A percentile compares a stretch with the other conserved stretches of the same genome.
These are phyloP conservation scores for Scaptomyza caliginosa DNA, from an alignment of 2,888 invertebrate species.

Conservation along the genomic window DNA sequence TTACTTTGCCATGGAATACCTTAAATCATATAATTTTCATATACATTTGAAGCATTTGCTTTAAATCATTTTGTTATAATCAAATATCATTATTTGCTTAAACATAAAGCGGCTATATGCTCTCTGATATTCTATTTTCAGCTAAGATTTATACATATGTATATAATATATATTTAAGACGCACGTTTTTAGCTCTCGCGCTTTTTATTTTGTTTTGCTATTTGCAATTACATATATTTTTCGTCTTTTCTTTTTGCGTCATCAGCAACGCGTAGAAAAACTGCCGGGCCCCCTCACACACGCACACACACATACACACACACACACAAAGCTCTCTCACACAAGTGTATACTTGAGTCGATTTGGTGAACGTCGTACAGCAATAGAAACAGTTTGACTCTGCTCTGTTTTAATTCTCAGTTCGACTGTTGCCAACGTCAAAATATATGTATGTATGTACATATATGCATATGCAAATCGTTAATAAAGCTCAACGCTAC, in stretches of 20 bases:
- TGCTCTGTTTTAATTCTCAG: constrained; percentile 4
- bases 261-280: constrained; percentile 30
- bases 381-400: constrained; percentile 29
- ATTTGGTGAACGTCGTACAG: constrained; percentile 19
- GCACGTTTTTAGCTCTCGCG: constrained; percentile 6
- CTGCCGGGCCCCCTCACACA: constrained; percentile 61
- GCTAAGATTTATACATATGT: constrained; percentile 21
- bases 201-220: neutral
- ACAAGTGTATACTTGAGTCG: neutral
- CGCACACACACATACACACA: constrained; percentile 3
- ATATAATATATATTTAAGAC: constrained; percentile 4
- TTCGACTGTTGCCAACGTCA: constrained; percentile 62
- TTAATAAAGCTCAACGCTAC: constrained; percentile 24
- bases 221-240: constrained; percentile 19
- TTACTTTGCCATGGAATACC: neutral
- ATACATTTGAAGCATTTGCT: constrained; percentile 22
- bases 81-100: neutral
- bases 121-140: constrained; percentile 56
- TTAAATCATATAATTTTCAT: constrained; percentile 5
- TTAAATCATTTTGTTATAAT: constrained; percentile 8
- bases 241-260: constrained; percentile 54
- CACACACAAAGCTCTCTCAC: constrained; percentile 4
- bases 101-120: neutral
- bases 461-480: neutral
- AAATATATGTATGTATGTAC: constrained; percentile 33